Evolutionary conservation across 2,797 vertebrate genomes (phyloP).

Genomic region (Mormyrops attenuatus): DNA sequence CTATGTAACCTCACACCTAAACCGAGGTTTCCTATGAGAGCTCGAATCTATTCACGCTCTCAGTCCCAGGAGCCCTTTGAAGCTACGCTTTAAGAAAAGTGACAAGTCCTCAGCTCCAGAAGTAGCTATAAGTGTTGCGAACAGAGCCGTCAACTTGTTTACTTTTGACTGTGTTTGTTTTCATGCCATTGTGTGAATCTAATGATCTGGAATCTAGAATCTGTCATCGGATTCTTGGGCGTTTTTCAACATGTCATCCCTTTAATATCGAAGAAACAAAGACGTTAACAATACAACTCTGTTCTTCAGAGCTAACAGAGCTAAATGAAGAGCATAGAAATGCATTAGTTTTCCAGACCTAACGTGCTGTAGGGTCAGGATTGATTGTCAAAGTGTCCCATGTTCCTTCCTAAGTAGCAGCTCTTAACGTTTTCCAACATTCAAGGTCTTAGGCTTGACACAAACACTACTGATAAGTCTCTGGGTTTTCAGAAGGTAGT

Average conservation of each 20-base stretch:
- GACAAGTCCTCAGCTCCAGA: not conserved
- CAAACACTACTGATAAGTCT: not conserved
- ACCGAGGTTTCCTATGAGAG: not conserved
- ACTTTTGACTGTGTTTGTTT: not conserved
- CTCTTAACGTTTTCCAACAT: not conserved
- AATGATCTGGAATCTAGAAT: not conserved
- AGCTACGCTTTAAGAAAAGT: not conserved
- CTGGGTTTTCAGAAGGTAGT: not conserved
- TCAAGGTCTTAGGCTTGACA: not conserved
- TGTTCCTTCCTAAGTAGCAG: not conserved
- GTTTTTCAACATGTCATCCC: not conserved
- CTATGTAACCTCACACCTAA: slow-evolving; percentile 20
- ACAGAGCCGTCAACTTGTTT: not conserved
- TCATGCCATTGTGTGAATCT: not conserved
- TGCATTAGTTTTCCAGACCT: not conserved
- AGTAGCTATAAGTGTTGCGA: not conserved
- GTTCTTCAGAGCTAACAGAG: not conserved
- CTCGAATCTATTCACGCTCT: not conserved
- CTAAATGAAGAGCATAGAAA: not conserved
- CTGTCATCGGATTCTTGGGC: not conserved
- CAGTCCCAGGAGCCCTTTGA: not conserved
- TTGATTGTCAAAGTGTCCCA: not conserved
- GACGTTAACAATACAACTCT: not conserved
- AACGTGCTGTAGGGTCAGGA: not conserved
- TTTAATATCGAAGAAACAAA: not conserved